These are phyloP conservation scores for Benthosema pterotum DNA, from an alignment of 2,797 vertebrate genomes.

Conservation along the genomic window DNA sequence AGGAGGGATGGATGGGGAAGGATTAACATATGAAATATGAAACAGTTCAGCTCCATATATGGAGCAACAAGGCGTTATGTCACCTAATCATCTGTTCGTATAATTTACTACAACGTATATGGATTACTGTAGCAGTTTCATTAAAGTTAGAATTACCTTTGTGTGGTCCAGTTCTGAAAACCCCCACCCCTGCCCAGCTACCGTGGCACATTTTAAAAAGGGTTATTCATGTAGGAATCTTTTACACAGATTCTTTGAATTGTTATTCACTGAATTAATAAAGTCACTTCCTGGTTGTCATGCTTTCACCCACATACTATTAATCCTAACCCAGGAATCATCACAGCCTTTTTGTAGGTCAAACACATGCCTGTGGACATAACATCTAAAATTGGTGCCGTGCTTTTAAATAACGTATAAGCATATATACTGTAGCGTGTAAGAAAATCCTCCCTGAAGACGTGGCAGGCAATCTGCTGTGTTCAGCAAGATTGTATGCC, in stretches of 20 bases:
- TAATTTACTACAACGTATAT: conserved; percentile 22
- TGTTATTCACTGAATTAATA: conserved; percentile 34
- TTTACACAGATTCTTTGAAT: conserved; percentile 11
- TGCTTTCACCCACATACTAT: conserved; percentile 25
- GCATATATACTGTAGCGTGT: conserved; percentile 1
- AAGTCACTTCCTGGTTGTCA: conserved; percentile 14
- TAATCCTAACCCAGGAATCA: conserved; percentile 54
- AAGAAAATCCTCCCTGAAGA: conserved; percentile 12
- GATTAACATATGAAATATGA: no score
- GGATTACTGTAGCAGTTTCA: conserved; percentile 21
- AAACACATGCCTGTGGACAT: conserved; percentile 53
- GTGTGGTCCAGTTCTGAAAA: conserved; percentile 1
- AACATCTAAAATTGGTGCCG: conserved; percentile 64
- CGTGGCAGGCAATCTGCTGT: conserved; percentile 2
- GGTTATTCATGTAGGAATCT: conserved; percentile 2
- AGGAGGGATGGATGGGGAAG: no score
- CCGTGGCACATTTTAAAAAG: not conserved
- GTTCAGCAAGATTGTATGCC: not conserved
- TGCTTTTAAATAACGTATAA: conserved; percentile 72
- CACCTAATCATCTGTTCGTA: no score
- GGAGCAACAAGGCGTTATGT: no score
- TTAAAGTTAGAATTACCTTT: conserved; percentile 4
- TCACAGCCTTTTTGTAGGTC: conserved; percentile 63
- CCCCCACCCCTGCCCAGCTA: conserved; percentile 1
- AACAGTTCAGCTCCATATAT: no score